Base-by-base conservation (phyloP, 2,888 invertebrate genomes). In the Ctenicera cuprea region DNA sequence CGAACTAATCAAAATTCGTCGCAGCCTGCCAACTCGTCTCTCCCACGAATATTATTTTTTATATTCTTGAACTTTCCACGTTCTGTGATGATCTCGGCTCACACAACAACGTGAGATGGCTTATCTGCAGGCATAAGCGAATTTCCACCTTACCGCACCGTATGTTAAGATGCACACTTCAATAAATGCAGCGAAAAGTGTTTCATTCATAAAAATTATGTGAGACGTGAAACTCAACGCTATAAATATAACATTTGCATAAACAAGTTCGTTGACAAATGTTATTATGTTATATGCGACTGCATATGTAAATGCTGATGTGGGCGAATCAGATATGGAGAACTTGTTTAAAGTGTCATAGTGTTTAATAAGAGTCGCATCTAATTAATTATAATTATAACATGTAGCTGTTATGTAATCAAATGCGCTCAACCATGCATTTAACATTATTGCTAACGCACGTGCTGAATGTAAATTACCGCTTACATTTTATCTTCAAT, bases 231-330 rank as follows among this genome's bases (percentile, higher is more conserved):
- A 75, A 72, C 75, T 71, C 72, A 69, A 75, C 75, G 75, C 75
- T 75, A 72, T 75, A 72, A 74, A 74, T 72, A 75, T 75, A 72
- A 75, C 64, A 79, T 79, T 79, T 79, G 79, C 79, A 79, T 79
- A 79, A 78, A 79, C 79, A 79, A 79, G 77, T 78, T 71, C 73
- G 79, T 76, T 77, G 77, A 78, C 77, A 79, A 78, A 79, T 79
- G 76, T 78, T 77, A 78, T 74, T 67, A 65, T 74, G 74, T 74
- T 74, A 71, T 75, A 69, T 72, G 69, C 66, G 75, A 71, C 67
- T 74, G 74, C 67, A 71, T 71, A 74, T 74, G 74, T 62, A 71
- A 74, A 74, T 67, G 71, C 61, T 41, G 52, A 48, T 50, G 74
- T 74, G 63, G 74, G 74, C 67, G 74, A 45, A 74, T 59, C 69